Conservation (phyloP, 2,888 invertebrate species). For the Rhagophthalmus giganteus region DNA sequence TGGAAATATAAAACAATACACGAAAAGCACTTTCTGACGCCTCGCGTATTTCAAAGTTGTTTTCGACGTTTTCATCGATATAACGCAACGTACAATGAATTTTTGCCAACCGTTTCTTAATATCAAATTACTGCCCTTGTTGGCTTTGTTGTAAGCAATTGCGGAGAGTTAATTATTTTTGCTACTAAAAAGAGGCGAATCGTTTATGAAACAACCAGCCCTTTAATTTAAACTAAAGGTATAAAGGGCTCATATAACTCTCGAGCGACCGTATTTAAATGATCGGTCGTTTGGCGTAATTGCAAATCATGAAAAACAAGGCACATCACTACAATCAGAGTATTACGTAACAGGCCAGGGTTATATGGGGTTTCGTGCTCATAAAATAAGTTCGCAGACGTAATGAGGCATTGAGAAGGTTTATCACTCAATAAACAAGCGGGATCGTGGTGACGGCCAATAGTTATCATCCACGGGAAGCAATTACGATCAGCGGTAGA, state of each 20-base stretch:
- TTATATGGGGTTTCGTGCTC: conserved; percentile 37
- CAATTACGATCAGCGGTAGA: conserved; percentile 13
- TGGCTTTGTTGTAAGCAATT: too few species aligned
- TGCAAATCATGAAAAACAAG: conserved; percentile 48
- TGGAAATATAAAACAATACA: too few species aligned
- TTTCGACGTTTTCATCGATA: too few species aligned
- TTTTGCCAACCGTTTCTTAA: too few species aligned
- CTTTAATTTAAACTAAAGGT: conserved; percentile 48
- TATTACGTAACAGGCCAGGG: conserved; percentile 39
- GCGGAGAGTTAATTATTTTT: conserved; percentile 50
- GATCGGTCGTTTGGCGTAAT: conserved; percentile 46
- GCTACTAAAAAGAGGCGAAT: conserved; percentile 41
- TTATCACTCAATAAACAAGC: conserved; percentile 53
- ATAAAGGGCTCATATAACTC: conserved; percentile 46
- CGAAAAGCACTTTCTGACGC: too few species aligned
- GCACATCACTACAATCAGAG: conserved; percentile 37
- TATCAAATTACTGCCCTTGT: too few species aligned
- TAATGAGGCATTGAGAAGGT: conserved; percentile 53
- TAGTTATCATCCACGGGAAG: conserved; percentile 21
- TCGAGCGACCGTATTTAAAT: conserved; percentile 44
- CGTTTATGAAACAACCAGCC: conserved; percentile 38
- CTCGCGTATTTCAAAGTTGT: too few species aligned
- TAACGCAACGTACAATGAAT: too few species aligned
- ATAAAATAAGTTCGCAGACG: conserved; percentile 52
- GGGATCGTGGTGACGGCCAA: conserved; percentile 29